These are phyloP conservation scores for Apocrypta bakeri DNA, from an alignment of 1,140 invertebrate species.

Conservation along the genomic window DNA sequence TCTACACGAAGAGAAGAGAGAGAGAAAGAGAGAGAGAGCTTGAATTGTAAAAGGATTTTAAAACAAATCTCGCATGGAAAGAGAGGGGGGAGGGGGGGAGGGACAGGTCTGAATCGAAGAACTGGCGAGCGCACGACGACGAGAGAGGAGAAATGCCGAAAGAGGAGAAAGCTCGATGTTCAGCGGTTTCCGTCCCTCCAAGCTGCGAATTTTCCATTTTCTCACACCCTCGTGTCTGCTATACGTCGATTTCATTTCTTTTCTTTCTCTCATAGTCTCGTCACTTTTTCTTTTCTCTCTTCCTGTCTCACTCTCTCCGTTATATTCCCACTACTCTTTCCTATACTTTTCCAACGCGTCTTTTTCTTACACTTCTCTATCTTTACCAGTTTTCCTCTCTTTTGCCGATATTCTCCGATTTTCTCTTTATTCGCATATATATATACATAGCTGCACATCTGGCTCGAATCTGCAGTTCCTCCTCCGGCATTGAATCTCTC, in stretches of 20 bases:
- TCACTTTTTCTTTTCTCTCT: conserved; percentile 43
- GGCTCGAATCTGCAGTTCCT: not conserved
- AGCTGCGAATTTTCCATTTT: conserved; percentile 69
- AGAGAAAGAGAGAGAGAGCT: conserved; percentile 40
- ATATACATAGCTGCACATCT: conserved; percentile 10
- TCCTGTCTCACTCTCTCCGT: conserved; percentile 24
- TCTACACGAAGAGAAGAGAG: conserved; percentile 59
- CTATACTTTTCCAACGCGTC: not conserved
- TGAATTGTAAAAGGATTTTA: conserved; percentile 74
- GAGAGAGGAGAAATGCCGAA: conserved; percentile 15
- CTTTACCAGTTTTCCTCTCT: conserved; percentile 43
- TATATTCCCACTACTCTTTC: conserved; percentile 5
- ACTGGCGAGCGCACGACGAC: conserved; percentile 45
- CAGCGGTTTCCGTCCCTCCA: conserved; percentile 59
- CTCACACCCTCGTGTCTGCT: conserved; percentile 51
- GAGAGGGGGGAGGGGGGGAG: conserved; percentile 46
- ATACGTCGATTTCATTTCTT: not conserved
- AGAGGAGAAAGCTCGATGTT: conserved; percentile 56
- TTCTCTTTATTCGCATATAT: not conserved
- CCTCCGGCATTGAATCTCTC: not conserved
- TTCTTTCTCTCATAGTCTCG: conserved; percentile 36
- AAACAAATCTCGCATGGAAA: conserved; percentile 72
- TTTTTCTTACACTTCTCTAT: conserved; percentile 26
- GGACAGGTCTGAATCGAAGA: conserved; percentile 70
- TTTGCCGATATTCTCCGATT: not conserved